Evolutionary conservation across 2,888 invertebrate genomes (phyloP).

Genomic region (Noctua janthe): DNA sequence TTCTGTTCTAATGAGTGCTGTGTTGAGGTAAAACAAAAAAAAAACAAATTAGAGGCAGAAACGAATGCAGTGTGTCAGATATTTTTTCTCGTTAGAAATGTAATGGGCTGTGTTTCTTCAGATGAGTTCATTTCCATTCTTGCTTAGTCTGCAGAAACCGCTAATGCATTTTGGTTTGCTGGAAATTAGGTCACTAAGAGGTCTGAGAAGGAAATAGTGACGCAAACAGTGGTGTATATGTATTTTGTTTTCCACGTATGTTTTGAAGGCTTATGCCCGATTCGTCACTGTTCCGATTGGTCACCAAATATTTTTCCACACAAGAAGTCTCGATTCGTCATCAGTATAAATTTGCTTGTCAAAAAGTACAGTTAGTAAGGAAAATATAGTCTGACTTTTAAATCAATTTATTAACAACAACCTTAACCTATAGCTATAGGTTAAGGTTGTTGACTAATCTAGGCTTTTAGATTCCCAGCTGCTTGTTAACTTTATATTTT

Average conservation of each 20-base stretch:
- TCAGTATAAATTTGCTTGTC: too few species aligned
- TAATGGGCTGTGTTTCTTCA: conserved; percentile 16
- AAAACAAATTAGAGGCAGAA: conserved; percentile 28
- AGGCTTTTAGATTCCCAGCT: too few species aligned
- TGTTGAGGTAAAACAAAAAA: conserved; percentile 19
- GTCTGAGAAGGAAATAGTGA: neutral
- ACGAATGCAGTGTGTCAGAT: conserved; percentile 20
- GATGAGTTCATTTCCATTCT: neutral
- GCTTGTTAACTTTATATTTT: too few species aligned
- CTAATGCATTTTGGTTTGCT: neutral
- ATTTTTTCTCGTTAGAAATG: conserved; percentile 24
- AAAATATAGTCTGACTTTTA: too few species aligned
- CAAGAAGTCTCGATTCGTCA: too few species aligned
- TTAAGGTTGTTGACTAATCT: too few species aligned
- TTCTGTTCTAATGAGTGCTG: neutral
- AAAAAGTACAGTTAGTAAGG: too few species aligned
- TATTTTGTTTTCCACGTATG: neutral
- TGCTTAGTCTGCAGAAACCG: neutral
- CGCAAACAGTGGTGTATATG: neutral
- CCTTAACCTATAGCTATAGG: too few species aligned
- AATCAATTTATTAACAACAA: too few species aligned
- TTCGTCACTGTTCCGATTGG: too few species aligned
- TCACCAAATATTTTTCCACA: too few species aligned
- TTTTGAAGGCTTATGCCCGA: neutral
- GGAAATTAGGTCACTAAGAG: neutral